phyloP scores from a whole-genome alignment of 2,113 vertebrate genomes.

The Euleptes europaea region DNA sequence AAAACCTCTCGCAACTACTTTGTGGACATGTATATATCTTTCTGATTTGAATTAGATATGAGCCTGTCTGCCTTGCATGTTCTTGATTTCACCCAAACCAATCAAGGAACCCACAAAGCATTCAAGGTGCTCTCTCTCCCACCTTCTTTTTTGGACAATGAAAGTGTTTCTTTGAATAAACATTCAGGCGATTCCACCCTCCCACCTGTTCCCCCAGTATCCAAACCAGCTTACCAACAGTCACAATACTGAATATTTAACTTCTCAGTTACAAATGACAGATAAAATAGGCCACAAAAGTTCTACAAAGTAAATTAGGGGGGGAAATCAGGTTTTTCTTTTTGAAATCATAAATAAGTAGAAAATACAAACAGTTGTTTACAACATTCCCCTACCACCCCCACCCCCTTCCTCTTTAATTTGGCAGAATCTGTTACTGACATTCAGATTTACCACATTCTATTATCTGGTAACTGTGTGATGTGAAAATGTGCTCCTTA shows the following conservation, averaged over 20 bases:
- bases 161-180: constrained; percentile 12
- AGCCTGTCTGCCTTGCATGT: neutral
- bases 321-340: constrained; percentile 20
- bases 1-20: constrained; percentile 38
- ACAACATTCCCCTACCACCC: neutral
- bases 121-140: neutral
- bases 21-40: constrained; percentile 5
- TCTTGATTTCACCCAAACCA: constrained; percentile 30
- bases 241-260: constrained; percentile 56
- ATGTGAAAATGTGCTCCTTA: constrained; percentile 26
- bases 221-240: constrained; percentile 56
- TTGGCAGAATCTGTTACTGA: constrained; percentile 63
- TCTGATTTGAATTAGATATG: constrained; percentile 9
- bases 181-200: constrained; percentile 2
- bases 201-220: neutral
- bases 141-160: neutral
- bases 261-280: constrained; percentile 62
- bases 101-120: constrained; percentile 23
- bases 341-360: constrained; percentile 61
- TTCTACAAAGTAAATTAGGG: constrained; percentile 54
- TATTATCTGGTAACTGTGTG: constrained; percentile 50
- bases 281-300: constrained; percentile 58
- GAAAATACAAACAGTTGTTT: constrained; percentile 50
- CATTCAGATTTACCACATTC: constrained; percentile 52
- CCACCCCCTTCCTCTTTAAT: constrained; percentile 43